phyloP scores from a whole-genome alignment of 2,113 vertebrate species.

The Melanerpes formicivorus region DNA sequence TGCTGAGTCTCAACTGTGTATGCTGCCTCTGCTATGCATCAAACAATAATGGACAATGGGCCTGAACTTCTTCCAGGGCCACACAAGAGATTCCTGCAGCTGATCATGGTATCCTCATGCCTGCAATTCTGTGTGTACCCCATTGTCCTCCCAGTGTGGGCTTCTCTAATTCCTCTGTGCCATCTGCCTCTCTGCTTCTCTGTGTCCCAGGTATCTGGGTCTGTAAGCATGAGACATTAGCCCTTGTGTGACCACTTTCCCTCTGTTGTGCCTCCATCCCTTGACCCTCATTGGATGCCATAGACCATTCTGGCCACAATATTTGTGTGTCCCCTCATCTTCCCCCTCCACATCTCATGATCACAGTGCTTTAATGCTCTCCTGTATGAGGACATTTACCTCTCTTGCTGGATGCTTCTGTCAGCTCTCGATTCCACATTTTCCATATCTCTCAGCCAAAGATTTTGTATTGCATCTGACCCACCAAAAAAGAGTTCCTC shows the following conservation, averaged over 20 bases:
- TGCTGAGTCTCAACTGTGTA: not conserved
- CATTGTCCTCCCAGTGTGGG: not conserved
- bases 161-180: not conserved
- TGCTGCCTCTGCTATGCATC: not conserved
- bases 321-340: not conserved
- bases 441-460: not conserved
- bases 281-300: not conserved
- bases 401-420: not conserved
- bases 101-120: not conserved
- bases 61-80: not conserved
- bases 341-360: not conserved
- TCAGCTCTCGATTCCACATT: not conserved
- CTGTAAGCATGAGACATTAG: not conserved
- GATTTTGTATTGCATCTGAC: not conserved
- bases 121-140: not conserved
- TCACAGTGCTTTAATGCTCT: not conserved
- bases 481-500: not conserved
- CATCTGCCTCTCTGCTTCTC: accelerated
- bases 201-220: not conserved
- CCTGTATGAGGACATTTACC: not conserved
- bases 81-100: not conserved
- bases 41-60: not conserved
- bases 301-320: not conserved
- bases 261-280: not conserved
- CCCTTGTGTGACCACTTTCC: not conserved